Evolutionary conservation across 2,113 vertebrate genomes (phyloP).

Genomic region (Formicarius rufipectus): DNA sequence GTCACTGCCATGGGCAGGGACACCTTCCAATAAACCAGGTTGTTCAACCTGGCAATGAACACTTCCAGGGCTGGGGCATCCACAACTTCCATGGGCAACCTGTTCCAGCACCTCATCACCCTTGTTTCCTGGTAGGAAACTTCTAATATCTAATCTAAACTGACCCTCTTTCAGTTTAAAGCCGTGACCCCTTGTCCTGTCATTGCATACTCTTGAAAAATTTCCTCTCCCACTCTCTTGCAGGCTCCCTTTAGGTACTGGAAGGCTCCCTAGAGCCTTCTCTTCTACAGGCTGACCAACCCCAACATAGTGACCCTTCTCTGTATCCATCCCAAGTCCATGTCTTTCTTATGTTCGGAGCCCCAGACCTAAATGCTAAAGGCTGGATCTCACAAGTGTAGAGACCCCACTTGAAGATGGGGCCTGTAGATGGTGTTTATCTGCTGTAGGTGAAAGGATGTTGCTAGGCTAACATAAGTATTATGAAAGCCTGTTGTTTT

Average conservation of each 20-base stretch:
- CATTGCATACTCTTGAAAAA: background rate
- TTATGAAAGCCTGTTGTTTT: background rate
- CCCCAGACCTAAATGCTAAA: background rate
- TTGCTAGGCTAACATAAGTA: background rate
- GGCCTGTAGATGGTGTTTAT: background rate
- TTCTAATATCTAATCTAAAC: background rate
- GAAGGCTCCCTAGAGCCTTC: background rate
- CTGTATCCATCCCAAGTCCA: background rate
- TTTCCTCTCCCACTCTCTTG: background rate
- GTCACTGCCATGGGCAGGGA: background rate
- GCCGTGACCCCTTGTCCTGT: background rate
- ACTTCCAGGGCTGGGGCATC: background rate
- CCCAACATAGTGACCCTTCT: background rate
- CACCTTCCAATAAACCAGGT: background rate
- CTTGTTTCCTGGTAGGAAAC: background rate
- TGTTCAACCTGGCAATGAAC: background rate
- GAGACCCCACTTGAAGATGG: background rate
- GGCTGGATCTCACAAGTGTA: background rate
- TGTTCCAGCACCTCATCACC: background rate
- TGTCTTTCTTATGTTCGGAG: background rate
- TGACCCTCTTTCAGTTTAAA: background rate
- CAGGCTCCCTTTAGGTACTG: no score
- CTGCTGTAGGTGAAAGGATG: background rate
- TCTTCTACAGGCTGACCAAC: background rate
- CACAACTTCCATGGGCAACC: background rate